Evolutionary conservation across 2,113 vertebrate species (phyloP).

Genomic region (Petrocephalus microphthalmus): DNA sequence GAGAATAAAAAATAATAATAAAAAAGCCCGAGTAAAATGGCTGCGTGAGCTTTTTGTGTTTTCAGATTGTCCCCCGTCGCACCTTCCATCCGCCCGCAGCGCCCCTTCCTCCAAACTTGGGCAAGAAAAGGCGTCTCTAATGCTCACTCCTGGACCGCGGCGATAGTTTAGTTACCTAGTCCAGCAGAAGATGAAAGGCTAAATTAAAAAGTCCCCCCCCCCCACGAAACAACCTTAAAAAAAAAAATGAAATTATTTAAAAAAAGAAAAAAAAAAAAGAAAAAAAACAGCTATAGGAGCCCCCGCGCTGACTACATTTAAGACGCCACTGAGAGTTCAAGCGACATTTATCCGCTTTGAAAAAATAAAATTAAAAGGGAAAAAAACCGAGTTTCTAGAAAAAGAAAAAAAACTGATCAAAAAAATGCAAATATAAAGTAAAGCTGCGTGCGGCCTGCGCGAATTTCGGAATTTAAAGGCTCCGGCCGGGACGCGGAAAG

Average conservation of each 20-base stretch:
- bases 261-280: not conserved
- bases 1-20: conserved; percentile 10
- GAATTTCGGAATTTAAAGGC: not conserved
- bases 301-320: not conserved
- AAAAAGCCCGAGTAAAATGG: conserved; percentile 66
- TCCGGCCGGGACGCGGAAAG: conserved; percentile 27
- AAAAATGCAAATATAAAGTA: not conserved
- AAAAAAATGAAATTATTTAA: not conserved
- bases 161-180: conserved; percentile 24
- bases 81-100: conserved; percentile 13
- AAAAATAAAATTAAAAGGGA: not conserved
- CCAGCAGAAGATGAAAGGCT: not conserved
- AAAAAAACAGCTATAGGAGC: not conserved
- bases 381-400: not conserved
- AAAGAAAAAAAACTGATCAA: not conserved
- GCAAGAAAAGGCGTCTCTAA: not conserved
- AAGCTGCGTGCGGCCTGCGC: not conserved
- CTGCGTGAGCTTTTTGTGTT: conserved; percentile 69
- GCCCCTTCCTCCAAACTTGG: not conserved
- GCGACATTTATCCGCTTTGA: not conserved
- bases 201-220: conserved; percentile 6
- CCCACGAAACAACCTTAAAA: not conserved
- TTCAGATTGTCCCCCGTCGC: conserved; percentile 60
- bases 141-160: not conserved
- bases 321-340: not conserved